phyloP scores from a whole-genome alignment of 2,888 invertebrate genomes.

The Ischnus inquisitorius region DNA sequence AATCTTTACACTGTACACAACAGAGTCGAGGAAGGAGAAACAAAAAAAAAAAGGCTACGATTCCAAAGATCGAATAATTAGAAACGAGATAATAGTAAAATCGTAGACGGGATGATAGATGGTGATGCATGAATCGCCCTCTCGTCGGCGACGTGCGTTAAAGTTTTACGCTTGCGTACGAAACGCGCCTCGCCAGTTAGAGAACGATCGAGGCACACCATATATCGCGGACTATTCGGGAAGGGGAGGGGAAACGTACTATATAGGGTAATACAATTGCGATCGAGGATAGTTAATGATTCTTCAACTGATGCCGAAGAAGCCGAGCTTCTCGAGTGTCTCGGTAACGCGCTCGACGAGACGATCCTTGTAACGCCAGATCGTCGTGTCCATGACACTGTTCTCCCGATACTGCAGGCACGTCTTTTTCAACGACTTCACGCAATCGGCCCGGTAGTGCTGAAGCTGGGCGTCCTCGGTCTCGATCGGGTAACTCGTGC shows the following conservation, averaged over 20 bases:
- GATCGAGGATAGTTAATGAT: background rate
- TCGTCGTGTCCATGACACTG: conserved; percentile 93
- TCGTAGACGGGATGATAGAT: conserved; percentile 72
- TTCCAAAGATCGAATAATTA: background rate
- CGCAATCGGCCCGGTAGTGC: conserved; percentile 97
- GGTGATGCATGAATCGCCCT: conserved; percentile 83
- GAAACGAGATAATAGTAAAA: background rate
- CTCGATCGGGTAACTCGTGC: conserved; percentile 94
- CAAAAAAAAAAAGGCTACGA: no score
- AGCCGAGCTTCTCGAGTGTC: conserved; percentile 91
- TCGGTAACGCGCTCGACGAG: conserved; percentile 90
- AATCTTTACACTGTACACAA: background rate
- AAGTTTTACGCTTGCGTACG: conserved; percentile 44
- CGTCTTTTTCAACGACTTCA: conserved; percentile 93
- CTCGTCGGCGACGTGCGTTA: conserved; percentile 66
- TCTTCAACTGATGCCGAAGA: conserved; percentile 86
- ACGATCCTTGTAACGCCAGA: conserved; percentile 95
- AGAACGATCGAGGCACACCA: conserved; percentile 83
- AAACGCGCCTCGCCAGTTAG: conserved; percentile 69
- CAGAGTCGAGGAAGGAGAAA: background rate
- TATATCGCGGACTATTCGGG: conserved; percentile 67
- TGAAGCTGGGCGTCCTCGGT: conserved; percentile 95
- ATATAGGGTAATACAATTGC: background rate
- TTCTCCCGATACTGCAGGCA: conserved; percentile 94
- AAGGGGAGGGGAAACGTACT: conserved; percentile 4